Conservation (phyloP, 1,140 invertebrate species). For the Spodoptera frugiperda region DNA sequence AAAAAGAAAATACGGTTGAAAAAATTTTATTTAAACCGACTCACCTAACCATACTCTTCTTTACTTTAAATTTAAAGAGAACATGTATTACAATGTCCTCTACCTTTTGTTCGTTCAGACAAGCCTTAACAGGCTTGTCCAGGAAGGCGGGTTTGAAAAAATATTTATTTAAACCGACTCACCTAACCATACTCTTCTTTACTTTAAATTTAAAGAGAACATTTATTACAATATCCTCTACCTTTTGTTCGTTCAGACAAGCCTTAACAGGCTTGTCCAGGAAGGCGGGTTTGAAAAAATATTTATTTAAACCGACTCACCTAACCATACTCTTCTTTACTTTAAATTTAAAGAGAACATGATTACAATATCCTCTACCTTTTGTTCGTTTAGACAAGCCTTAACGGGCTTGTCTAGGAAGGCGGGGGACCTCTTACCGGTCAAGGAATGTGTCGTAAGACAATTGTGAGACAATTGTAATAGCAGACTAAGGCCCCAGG, state of each 20-base stretch:
- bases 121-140: slow-evolving; percentile 79
- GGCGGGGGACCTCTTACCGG: slow-evolving; percentile 81
- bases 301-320: slow-evolving; percentile 56
- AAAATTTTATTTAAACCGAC: neutral
- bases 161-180: slow-evolving; percentile 27
- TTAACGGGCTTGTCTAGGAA: slow-evolving; percentile 79
- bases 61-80: slow-evolving; percentile 76
- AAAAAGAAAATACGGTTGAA: neutral
- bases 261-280: slow-evolving; percentile 78
- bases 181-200: slow-evolving; percentile 80
- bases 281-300: slow-evolving; percentile 68
- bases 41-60: slow-evolving; percentile 80
- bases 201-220: slow-evolving; percentile 77
- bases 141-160: slow-evolving; percentile 77
- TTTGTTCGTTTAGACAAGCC: slow-evolving; percentile 80
- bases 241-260: slow-evolving; percentile 79
- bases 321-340: slow-evolving; percentile 80
- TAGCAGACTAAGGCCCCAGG: too few relatives aligned
- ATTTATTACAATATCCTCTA: slow-evolving; percentile 77
- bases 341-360: slow-evolving; percentile 73
- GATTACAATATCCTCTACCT: slow-evolving; percentile 79
- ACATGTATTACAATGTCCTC: slow-evolving; percentile 77
- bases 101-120: slow-evolving; percentile 79
- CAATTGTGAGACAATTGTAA: too few relatives aligned
- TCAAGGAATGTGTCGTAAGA: slow-evolving; percentile 82